phyloP scores from a whole-genome alignment of 1,140 invertebrate species.

The Sitobion miscanthi region DNA sequence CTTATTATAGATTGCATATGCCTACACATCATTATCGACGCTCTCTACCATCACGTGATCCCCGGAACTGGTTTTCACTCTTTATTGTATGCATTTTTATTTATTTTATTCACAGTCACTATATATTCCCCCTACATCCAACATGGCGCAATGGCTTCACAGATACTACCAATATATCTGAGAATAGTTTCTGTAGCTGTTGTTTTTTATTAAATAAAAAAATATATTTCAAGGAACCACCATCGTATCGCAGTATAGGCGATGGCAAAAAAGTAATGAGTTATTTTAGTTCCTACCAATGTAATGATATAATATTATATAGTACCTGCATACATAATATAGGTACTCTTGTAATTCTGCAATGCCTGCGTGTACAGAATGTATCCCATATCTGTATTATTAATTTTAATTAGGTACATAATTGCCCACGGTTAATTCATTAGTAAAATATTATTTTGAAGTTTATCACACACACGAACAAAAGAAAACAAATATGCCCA shows the following conservation, averaged over 20 bases:
- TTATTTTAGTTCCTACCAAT: neutral
- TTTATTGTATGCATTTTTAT: constrained; percentile 11
- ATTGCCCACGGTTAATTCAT: neutral
- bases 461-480: neutral
- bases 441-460: neutral
- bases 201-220: neutral
- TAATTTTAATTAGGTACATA: neutral
- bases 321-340: neutral
- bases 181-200: neutral
- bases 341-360: neutral
- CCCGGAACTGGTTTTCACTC: constrained; percentile 40
- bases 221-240: neutral
- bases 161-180: neutral
- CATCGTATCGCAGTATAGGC: neutral
- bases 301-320: neutral
- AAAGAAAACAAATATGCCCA: neutral
- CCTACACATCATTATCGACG: neutral
- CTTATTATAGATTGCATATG: neutral
- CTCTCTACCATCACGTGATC: neutral
- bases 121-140: neutral
- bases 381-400: neutral
- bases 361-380: neutral
- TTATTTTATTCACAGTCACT: neutral
- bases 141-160: neutral
- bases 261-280: neutral